phyloP scores from a whole-genome alignment of 2,888 invertebrate genomes.

The Agrotis exclamationis region DNA sequence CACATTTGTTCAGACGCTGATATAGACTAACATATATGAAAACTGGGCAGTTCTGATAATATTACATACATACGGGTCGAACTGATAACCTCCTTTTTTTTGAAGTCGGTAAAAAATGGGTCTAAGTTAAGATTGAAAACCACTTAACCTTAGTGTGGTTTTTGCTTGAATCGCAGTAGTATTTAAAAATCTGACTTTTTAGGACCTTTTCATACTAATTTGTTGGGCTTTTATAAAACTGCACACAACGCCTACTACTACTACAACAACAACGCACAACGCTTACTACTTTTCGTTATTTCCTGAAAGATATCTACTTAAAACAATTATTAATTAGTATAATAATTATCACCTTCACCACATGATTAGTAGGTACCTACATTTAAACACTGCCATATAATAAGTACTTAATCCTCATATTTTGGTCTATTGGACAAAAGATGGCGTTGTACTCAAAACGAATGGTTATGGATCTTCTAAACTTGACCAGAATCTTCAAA shows the following conservation, averaged over 20 bases:
- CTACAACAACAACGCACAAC: no score
- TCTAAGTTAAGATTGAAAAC: not conserved
- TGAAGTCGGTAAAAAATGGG: no score
- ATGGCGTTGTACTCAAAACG: slow-evolving; percentile 30
- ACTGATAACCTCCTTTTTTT: no score
- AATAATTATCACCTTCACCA: not conserved
- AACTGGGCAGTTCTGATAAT: no score
- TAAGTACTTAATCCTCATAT: slow-evolving; percentile 20
- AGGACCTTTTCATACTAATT: no score
- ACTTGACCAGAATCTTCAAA: not conserved
- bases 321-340: not conserved
- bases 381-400: slow-evolving; percentile 19
- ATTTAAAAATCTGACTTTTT: no score
- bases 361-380: slow-evolving; percentile 7
- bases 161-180: no score
- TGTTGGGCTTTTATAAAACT: not conserved
- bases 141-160: not conserved
- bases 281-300: not conserved
- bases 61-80: no score
- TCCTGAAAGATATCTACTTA: not conserved
- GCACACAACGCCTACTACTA: no score
- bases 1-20: no score
- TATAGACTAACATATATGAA: no score
- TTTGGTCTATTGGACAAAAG: slow-evolving; percentile 31
- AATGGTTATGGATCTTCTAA: not conserved